Base-by-base conservation (phyloP, 2,888 invertebrate species). In the Ectemnius cavifrons region DNA sequence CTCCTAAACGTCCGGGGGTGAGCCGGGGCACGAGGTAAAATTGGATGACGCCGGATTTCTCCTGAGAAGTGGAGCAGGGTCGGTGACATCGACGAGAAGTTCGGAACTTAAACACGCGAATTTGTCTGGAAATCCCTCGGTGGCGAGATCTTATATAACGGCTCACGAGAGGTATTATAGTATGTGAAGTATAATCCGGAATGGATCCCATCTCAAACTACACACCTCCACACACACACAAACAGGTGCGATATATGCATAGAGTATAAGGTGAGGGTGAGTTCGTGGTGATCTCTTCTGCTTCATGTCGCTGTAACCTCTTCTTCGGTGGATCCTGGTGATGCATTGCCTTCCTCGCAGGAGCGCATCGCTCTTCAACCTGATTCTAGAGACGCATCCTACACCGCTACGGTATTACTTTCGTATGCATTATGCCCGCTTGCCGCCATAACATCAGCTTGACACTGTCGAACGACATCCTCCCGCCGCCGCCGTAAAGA, bases 61-160 rank as follows among this genome's bases (percentile, higher is more conserved):
- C 49, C 52, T 20, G 58, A 63, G 49, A 23, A 69, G 47, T 16
- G 52, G 37, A 14, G 27, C 23, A 18, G 60, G 37, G 47, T 61
- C 63, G 45, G 28, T 60, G 65, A 23, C 56, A 61, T 46, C 37
- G 68, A 14, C 56, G 63, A 59, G 47, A 77, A 78, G 56, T 78
- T 78, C 27, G 56, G 61, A 78, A 78, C 78, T 75, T 73, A 73
- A 73, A 73, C 73, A 78, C 70, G 70, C 60, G 73, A 75, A 75
- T 78, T 75, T 78, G 62, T 62, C 63, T 65, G 71, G 57, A 67
- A 73, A 78, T 75, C 70, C 75, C 64, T 63, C 28, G 47, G 61
- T 23, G 66, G 62, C 47, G n/a, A 62, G 66, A 56, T 68, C 66
- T 68, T 68, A 69, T 66, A 58, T 71, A 73, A 67, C 67, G 60